These are phyloP conservation scores for Gonatopus flavifemur DNA, from an alignment of 1,140 invertebrate species.

Conservation along the genomic window DNA sequence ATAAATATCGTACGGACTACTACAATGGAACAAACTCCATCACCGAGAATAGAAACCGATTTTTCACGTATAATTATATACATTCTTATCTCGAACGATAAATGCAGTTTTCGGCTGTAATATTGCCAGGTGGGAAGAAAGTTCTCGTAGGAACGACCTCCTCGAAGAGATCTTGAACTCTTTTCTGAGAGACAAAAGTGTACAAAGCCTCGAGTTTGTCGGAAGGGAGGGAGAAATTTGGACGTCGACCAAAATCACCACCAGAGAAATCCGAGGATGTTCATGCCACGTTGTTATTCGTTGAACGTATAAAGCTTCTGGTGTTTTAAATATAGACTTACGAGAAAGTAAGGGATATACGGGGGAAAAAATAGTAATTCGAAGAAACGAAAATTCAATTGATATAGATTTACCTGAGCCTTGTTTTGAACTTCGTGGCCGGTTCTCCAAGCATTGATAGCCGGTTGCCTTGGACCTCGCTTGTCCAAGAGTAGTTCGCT, in stretches of 20 bases:
- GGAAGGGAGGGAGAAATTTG: slow-evolving; percentile 20
- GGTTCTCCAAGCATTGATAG: slow-evolving; percentile 63
- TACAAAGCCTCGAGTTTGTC: slow-evolving; percentile 14
- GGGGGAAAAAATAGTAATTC: slow-evolving; percentile 1
- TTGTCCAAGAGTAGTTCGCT: slow-evolving; percentile 75
- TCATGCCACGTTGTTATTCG: no score
- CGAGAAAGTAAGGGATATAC: slow-evolving; percentile 5
- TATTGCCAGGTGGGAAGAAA: neutral
- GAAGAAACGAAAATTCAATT: neutral
- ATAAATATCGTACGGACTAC: no score
- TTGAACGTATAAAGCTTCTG: no score
- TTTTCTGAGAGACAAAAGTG: slow-evolving; percentile 23
- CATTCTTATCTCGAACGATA: no score
- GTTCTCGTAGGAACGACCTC: slow-evolving; percentile 13
- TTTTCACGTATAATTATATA: no score
- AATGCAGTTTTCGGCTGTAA: no score
- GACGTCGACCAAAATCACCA: slow-evolving; percentile 19
- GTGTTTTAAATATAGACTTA: slow-evolving; percentile 17
- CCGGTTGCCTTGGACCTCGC: slow-evolving; percentile 60
- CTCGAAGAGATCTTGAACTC: slow-evolving; percentile 25
- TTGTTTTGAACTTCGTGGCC: slow-evolving; percentile 68
- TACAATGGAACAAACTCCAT: no score
- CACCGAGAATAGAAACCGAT: no score
- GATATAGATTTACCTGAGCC: slow-evolving; percentile 65
- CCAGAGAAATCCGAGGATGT: no score